Percentiles rank a stretch among this genome's conserved stretches.
These are phyloP conservation scores for Corythoichthys intestinalis DNA, from an alignment of 2,113 vertebrate species.

Conservation along the genomic window DNA sequence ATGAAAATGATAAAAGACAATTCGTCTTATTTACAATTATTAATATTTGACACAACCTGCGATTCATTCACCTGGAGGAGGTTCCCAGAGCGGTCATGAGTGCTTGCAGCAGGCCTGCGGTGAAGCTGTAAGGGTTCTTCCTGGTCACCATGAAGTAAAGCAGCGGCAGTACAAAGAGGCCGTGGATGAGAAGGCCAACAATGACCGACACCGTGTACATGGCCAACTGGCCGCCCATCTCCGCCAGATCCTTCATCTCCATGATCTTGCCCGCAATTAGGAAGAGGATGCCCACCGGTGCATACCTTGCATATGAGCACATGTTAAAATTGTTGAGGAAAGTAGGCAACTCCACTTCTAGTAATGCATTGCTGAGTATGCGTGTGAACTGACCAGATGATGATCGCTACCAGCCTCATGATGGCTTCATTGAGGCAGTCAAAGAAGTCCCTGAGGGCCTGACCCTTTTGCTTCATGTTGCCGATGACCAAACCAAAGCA, in stretches of 20 bases:
- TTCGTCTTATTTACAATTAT: neutral
- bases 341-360: neutral
- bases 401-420: constrained; percentile 92
- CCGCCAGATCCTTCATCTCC: constrained; percentile 91
- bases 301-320: constrained; percentile 76
- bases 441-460: constrained; percentile 89
- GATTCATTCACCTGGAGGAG: constrained; percentile 82
- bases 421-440: constrained; percentile 95
- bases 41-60: neutral
- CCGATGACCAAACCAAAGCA: constrained; percentile 93
- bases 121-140: constrained; percentile 87
- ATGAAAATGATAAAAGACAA: neutral
- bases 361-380: neutral
- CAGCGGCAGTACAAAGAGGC: constrained; percentile 84
- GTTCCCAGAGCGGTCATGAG: constrained; percentile 93
- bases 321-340: neutral
- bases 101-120: constrained; percentile 87
- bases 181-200: constrained; percentile 88
- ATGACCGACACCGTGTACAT: constrained; percentile 93
- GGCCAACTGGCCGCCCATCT: constrained; percentile 90
- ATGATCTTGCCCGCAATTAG: constrained; percentile 95
- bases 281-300: constrained; percentile 93
- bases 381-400: constrained; percentile 87
- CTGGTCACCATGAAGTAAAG: constrained; percentile 90
- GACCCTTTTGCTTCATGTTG: constrained; percentile 92